Evolutionary conservation across 2,888 invertebrate genomes (phyloP).

Genomic region (Dimorphilus gyrociliatus): DNA sequence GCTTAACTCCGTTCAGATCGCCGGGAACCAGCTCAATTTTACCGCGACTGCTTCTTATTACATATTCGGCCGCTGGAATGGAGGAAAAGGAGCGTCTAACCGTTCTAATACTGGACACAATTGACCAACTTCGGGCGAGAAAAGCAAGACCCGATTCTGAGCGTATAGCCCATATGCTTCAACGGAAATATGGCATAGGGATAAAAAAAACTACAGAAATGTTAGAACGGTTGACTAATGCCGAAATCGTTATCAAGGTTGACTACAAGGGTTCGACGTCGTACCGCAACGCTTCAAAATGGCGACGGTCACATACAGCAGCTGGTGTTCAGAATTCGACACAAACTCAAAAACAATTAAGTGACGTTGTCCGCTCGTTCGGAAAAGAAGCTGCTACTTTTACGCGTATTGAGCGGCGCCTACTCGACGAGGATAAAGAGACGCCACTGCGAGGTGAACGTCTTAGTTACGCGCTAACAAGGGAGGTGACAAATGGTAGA

Average conservation of each 20-base stretch:
- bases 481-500: conserved; percentile 45
- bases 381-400: conserved; percentile 15
- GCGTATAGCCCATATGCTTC: conserved; percentile 63
- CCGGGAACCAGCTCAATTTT: too few relatives aligned
- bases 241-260: conserved; percentile 59
- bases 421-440: conserved; percentile 17
- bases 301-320: conserved; percentile 46
- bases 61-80: too few relatives aligned
- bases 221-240: conserved; percentile 56
- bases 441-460: conserved; percentile 17
- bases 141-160: conserved; percentile 69
- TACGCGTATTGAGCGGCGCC: conserved; percentile 22
- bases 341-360: too few relatives aligned
- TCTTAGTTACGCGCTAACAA: conserved; percentile 49
- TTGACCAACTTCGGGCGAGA: conserved; percentile 62
- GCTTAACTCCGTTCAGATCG: too few relatives aligned
- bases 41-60: too few relatives aligned
- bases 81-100: too few relatives aligned
- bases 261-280: conserved; percentile 71
- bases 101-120: conserved; percentile 68
- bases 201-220: conserved; percentile 46
- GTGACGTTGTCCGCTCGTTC: conserved; percentile 2
- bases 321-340: conserved; percentile 30
- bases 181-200: conserved; percentile 54
- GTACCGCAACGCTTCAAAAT: conserved; percentile 59